These are phyloP conservation scores for Apotomis betuletana DNA, from an alignment of 2,888 invertebrate species.

Conservation along the genomic window DNA sequence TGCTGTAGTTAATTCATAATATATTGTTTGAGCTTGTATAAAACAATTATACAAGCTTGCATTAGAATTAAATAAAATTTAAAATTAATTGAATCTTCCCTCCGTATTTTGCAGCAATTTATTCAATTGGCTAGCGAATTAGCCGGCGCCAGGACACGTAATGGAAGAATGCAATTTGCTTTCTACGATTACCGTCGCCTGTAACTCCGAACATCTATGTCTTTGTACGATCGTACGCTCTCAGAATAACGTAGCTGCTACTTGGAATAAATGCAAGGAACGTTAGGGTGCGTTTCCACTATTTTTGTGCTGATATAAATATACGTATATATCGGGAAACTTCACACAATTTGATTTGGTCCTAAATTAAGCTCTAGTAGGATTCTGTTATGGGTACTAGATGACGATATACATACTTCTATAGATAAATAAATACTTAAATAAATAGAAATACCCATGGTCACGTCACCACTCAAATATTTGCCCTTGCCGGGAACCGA, in stretches of 20 bases:
- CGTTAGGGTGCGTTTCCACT: not conserved
- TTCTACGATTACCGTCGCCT: constrained; percentile 13
- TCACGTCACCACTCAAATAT: too few relatives aligned
- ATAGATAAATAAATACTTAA: too few relatives aligned
- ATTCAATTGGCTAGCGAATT: constrained; percentile 22
- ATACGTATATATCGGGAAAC: too few relatives aligned
- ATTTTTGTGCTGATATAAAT: too few relatives aligned
- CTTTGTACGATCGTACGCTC: constrained; percentile 10
- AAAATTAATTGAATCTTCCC: constrained; percentile 2
- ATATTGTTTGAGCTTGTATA: too few relatives aligned
- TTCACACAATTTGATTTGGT: too few relatives aligned
- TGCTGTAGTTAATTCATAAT: too few relatives aligned
- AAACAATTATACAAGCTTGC: not conserved
- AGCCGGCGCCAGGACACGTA: constrained; percentile 16
- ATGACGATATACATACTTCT: too few relatives aligned
- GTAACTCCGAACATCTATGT: not conserved
- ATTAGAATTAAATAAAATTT: not conserved
- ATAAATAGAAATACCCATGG: too few relatives aligned
- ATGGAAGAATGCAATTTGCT: constrained; percentile 34
- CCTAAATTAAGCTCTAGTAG: too few relatives aligned
- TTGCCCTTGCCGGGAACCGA: too few relatives aligned
- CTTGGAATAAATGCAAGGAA: not conserved
- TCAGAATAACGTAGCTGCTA: constrained; percentile 1
- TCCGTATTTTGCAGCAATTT: constrained; percentile 1
- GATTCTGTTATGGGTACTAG: too few relatives aligned